Evolutionary conservation across 2,113 vertebrate genomes (phyloP).

Genomic region (Tinamus guttatus): DNA sequence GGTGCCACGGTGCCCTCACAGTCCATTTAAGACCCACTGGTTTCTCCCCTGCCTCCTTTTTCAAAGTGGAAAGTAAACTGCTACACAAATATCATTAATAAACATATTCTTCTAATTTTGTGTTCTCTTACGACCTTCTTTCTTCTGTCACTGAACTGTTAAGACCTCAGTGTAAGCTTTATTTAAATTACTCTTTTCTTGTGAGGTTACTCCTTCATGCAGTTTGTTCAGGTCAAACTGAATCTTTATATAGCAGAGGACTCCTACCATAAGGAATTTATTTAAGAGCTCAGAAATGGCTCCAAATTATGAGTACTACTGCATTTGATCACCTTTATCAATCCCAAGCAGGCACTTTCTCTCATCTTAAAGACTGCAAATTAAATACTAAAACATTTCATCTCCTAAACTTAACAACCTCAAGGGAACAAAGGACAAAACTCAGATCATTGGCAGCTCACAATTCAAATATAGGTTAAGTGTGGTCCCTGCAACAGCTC

Average conservation of each 20-base stretch:
- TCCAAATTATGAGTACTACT: not conserved
- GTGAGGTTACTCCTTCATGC: not conserved
- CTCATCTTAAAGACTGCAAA: not conserved
- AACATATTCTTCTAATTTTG: not conserved
- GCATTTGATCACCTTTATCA: not conserved
- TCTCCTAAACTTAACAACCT: not conserved
- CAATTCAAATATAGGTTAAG: constrained; percentile 10
- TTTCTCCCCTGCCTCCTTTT: not conserved
- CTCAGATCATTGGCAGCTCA: not conserved
- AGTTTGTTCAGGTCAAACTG: not conserved
- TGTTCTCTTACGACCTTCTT: not conserved
- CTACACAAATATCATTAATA: not conserved
- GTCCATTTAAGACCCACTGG: constrained; percentile 41
- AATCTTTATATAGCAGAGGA: not conserved
- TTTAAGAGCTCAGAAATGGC: not conserved
- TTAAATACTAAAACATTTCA: not conserved
- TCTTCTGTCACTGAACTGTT: not conserved
- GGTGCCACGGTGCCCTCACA: constrained; percentile 39
- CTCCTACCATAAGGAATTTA: not conserved
- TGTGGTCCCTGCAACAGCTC: not conserved
- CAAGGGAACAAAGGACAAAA: not conserved
- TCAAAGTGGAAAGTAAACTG: not conserved
- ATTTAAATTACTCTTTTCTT: not conserved
- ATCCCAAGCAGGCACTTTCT: not conserved
- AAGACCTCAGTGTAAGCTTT: not conserved